A percentile compares a stretch with the other conserved stretches of the same genome.
These are phyloP conservation scores for Pipra filicauda DNA, from an alignment of 2,113 vertebrate species.

Conservation along the genomic window DNA sequence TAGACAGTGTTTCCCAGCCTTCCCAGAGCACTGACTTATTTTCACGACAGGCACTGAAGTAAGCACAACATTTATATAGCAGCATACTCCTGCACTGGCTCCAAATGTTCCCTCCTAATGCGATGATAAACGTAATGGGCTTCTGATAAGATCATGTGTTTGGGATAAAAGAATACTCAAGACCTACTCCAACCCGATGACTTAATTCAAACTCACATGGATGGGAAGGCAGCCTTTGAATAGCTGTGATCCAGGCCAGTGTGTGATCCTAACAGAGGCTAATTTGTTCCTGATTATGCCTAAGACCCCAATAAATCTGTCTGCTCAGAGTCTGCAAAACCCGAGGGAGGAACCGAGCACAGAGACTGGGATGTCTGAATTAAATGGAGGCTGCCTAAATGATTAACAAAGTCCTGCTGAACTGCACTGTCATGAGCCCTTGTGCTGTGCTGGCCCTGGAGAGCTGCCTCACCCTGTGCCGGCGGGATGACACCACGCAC, in stretches of 20 bases:
- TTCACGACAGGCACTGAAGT: background rate
- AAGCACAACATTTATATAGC: conserved; percentile 38
- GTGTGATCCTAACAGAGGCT: conserved; percentile 55
- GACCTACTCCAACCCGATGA: conserved; percentile 33
- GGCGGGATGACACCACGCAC: background rate
- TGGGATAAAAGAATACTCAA: conserved; percentile 44
- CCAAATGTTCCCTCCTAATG: conserved; percentile 34
- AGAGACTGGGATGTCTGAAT: conserved; percentile 61
- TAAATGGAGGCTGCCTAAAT: conserved; percentile 39
- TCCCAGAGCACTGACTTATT: background rate
- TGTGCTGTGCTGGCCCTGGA: background rate
- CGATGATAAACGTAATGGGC: conserved; percentile 46
- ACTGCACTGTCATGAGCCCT: background rate
- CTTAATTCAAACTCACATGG: conserved; percentile 47
- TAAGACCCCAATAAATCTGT: conserved; percentile 68
- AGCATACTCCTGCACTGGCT: conserved; percentile 2
- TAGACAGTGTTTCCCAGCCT: background rate
- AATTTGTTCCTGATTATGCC: conserved; percentile 71
- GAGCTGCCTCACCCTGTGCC: background rate
- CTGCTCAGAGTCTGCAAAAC: conserved; percentile 50
- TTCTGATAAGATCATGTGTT: conserved; percentile 44
- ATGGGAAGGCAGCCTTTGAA: conserved; percentile 21
- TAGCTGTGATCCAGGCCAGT: conserved; percentile 27
- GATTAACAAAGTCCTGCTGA: conserved; percentile 53
- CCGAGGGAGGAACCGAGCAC: conserved; percentile 42